A percentile compares a stretch with the other conserved stretches of the same genome.
phyloP scores from a whole-genome alignment of 1,140 invertebrate genomes.

The Araneus ventricosus region DNA sequence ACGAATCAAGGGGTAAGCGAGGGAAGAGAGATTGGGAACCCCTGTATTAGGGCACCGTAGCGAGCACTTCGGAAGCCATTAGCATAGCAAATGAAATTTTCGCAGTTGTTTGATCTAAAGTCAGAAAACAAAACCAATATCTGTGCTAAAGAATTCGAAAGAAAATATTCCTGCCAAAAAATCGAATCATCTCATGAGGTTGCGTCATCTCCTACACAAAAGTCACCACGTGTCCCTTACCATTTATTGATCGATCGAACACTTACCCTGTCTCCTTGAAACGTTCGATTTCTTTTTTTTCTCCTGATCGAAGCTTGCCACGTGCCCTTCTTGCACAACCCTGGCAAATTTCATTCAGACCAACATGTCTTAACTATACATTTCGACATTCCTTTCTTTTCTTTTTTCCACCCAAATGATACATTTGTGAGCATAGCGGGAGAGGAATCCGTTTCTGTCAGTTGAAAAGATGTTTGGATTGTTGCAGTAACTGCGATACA shows the following conservation, averaged over 20 bases:
- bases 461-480: neutral
- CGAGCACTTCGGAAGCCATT: too few species aligned
- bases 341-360: neutral
- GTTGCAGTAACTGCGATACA: neutral
- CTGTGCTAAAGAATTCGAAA: too few species aligned
- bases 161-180: neutral
- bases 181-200: neutral
- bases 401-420: neutral
- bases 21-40: too few species aligned
- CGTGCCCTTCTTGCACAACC: neutral
- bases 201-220: neutral
- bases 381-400: neutral
- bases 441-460: neutral
- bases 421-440: neutral
- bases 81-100: too few species aligned
- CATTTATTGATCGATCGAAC: constrained; percentile 22
- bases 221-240: neutral
- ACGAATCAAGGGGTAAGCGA: too few species aligned
- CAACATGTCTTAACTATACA: neutral
- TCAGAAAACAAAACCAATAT: too few species aligned
- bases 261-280: constrained; percentile 2
- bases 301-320: neutral
- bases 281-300: neutral
- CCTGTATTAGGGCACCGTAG: too few species aligned
- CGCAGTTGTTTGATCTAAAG: too few species aligned